phyloP scores from a whole-genome alignment of 2,797 vertebrate genomes.

The Loriculus beryllinus region DNA sequence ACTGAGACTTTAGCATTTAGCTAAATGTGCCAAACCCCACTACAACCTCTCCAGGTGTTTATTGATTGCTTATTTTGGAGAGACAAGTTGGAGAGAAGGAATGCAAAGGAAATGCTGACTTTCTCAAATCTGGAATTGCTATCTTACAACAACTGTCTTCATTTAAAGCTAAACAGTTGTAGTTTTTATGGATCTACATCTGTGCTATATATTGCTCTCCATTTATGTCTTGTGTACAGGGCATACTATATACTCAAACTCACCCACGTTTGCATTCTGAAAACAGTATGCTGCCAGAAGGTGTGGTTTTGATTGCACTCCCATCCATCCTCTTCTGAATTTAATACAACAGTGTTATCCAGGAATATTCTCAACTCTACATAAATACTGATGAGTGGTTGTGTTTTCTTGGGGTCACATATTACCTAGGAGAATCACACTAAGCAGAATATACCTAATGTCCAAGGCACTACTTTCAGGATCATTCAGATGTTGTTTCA shows the following conservation, averaged over 20 bases:
- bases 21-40: slow-evolving; percentile 16
- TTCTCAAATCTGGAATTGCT: neutral
- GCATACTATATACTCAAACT: neutral
- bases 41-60: neutral
- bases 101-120: neutral
- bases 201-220: neutral
- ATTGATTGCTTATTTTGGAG: neutral
- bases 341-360: neutral
- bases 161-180: neutral
- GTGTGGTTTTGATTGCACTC: neutral
- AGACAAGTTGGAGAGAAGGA: neutral
- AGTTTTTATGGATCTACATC: neutral
- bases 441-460: neutral
- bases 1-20: neutral
- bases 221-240: neutral
- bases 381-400: neutral
- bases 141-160: neutral
- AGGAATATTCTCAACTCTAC: neutral
- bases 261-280: neutral
- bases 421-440: neutral
- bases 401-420: neutral
- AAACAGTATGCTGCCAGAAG: neutral
- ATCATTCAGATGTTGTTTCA: neutral
- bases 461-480: neutral
- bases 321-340: neutral